Evolutionary conservation across 1,140 invertebrate genomes (phyloP), one percentile per base, ranked within the genome.

Genomic region (Anastrepha obliqua): DNA sequence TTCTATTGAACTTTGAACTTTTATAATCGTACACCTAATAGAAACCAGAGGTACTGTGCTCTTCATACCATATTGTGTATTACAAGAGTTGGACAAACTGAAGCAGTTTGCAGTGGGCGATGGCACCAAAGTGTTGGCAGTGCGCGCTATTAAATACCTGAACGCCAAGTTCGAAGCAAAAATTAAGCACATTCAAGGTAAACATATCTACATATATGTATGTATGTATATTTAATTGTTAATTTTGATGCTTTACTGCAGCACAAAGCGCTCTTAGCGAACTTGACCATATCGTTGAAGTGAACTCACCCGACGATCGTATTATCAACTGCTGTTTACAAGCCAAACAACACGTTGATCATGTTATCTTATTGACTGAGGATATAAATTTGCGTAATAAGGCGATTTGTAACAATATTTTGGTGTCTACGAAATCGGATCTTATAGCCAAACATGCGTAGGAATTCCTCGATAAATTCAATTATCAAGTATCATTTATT

Each of bases 241-340:
- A 85, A 87, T 85, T 85, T n/a, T 3, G 85, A 11, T 88, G 7
- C 85, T 42, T 39, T 8, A 51, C 87, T 88, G 0, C 74, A 91
- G 92, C 89, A 7, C 92, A 93, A 91, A 91, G 89, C 5, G 91
- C 91, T 7, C 5, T 89, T 47, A 90, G 92, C 67, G 90, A 91
- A 78, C 60, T 89, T 3, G 85, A 90, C 6, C 89, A 90, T 86
- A 51, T 91, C 4, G 91, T 93, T 8, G 87, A 90, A 9, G 88
- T 93, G 7, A 89, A 89, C 51, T 90, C 86, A n/a, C 88, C 90
- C 13, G 92, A 93, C 62, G 92, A 93, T 86, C 90, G 91, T 86
- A 92, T 93, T 39, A 74, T 93, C 0, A 92, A 93, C 86, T 92
- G 92, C 87, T 93, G 91, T 60, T 81, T 93, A n/a, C 92, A 93